Percentiles rank a stretch among this genome's conserved stretches.
These are phyloP conservation scores for Podocnemis expansa DNA, from an alignment of 2,113 vertebrate species.

Conservation along the genomic window DNA sequence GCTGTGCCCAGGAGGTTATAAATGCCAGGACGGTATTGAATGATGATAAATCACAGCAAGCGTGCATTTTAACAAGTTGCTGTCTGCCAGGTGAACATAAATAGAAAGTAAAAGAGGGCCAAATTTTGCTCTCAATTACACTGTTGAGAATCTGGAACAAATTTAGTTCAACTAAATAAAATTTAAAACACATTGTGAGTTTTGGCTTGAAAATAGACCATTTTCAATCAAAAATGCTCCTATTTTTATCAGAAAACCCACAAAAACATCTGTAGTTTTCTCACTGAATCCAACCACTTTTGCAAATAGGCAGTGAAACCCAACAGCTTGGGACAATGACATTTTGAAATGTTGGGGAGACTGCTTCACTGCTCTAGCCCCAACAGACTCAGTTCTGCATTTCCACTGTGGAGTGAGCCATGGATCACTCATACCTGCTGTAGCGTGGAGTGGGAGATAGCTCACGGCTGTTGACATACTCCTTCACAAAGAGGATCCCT, in stretches of 20 bases:
- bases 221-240: not conserved
- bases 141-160: not conserved
- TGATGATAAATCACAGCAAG: not conserved
- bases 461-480: constrained; percentile 81
- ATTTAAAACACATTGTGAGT: not conserved
- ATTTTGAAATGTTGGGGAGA: fast-evolving
- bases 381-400: not conserved
- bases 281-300: not conserved
- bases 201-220: not conserved
- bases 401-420: too few relatives aligned
- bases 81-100: not conserved
- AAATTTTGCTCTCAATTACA: not conserved
- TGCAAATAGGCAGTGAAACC: fast-evolving
- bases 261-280: not conserved
- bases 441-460: constrained; percentile 53
- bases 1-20: not conserved
- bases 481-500: constrained; percentile 85
- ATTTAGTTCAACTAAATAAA: not conserved
- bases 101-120: fast-evolving
- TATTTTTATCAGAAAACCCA: not conserved
- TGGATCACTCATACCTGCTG: constrained; percentile 57
- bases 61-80: not conserved
- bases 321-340: not conserved
- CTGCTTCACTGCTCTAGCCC: not conserved
- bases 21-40: not conserved